Evolutionary conservation across 2,113 vertebrate genomes (phyloP), one percentile per base, ranked within the genome.

Genomic region (Epinephelus lanceolatus): DNA sequence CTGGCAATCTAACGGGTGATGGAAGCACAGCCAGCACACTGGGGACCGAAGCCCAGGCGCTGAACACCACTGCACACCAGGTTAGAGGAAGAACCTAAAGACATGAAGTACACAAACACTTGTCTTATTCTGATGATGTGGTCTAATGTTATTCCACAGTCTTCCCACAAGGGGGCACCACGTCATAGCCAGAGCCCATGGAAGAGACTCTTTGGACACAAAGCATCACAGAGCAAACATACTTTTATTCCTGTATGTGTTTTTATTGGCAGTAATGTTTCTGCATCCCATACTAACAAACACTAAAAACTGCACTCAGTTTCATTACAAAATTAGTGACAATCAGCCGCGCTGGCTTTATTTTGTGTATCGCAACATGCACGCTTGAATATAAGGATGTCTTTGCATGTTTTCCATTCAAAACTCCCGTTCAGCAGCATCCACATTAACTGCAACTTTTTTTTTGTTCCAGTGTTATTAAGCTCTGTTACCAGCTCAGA

Each of bases 181-280:
- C 79, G 25, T 27, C 81, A 91, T 18, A 61, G 83, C 77, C 94
- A 93, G 65, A 95, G 90, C 27, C 65, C 93, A 27, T 96, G 94
- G 95, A 96, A 94, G 93, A 94, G 91, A 88, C 91, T 96, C 13
- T 93, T 96, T 73, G 95, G 95, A 80, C 87, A 90, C 81, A 94
- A 91, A 88, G 83, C 89, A 42, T 71, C 90, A 80, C 92, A 94
- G 74, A 90, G 81, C 79, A 92, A 93, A 88, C 84, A 85, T 49
- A 69, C 67, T 42, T 88, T 84, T 65, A 57, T 77, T 69, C 84
- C 89, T 71, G 95, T 95, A 94, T 81, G 93, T 93, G 47, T 15
- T 30, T 68, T 55, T 52, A 80, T 84, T 6, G 5, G 19, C 12
- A 49, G 15, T 25, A 2, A 23, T 45, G 12, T 25, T 9, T 1